Percentiles rank a stretch among this genome's conserved stretches.
Evolutionary conservation across 1,140 invertebrate genomes (phyloP).

Genomic region (Lerema accius): DNA sequence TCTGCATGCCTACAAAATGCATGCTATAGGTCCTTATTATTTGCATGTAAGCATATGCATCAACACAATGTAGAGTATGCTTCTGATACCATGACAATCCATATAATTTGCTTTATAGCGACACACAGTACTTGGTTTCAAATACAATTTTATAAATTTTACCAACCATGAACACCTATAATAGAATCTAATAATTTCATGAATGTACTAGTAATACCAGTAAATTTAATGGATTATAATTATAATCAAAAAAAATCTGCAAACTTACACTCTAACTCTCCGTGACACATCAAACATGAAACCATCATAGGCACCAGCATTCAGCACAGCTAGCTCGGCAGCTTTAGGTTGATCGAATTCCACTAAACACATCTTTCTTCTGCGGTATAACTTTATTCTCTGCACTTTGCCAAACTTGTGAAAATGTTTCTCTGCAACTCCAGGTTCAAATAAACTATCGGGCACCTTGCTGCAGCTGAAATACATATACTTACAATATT

Average conservation of each 20-base stretch:
- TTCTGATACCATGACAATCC: no score
- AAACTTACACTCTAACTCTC: slow-evolving; percentile 71
- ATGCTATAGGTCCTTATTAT: no score
- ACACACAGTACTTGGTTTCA: no score
- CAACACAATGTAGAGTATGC: no score
- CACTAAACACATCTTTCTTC: slow-evolving; percentile 83
- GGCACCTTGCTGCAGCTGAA: slow-evolving; percentile 86
- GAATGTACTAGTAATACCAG: no score
- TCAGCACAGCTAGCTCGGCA: slow-evolving; percentile 83
- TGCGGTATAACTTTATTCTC: slow-evolving; percentile 85
- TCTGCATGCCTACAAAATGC: no score
- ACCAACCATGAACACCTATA: no score
- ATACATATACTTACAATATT: slow-evolving; percentile 26
- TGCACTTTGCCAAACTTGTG: slow-evolving; percentile 85
- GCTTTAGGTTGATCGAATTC: slow-evolving; percentile 84
- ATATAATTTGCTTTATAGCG: no score
- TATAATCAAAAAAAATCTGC: slow-evolving; percentile 10
- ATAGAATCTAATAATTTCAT: no score
- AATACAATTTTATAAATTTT: no score
- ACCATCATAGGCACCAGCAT: slow-evolving; percentile 84
- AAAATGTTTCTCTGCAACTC: slow-evolving; percentile 86
- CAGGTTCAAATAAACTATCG: slow-evolving; percentile 84
- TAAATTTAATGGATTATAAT: no score
- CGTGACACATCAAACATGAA: slow-evolving; percentile 84
- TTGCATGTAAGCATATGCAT: no score